Base-by-base conservation (phyloP, 2,113 vertebrate species). In the Phodopus roborovskii region DNA sequence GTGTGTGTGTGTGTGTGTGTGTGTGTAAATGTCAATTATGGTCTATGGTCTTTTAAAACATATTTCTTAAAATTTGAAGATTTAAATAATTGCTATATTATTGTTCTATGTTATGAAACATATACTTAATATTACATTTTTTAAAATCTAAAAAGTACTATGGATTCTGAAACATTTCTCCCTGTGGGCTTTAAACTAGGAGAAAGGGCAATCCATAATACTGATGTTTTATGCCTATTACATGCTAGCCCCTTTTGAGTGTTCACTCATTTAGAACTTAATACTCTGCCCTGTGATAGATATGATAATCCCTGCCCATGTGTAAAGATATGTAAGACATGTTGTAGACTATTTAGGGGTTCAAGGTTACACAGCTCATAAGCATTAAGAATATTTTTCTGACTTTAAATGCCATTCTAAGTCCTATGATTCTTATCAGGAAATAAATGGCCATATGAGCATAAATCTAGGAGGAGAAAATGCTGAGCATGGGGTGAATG, bases 361-460 rank as follows among this genome's bases (percentile, higher is more conserved):
- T 96, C 75, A 92, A 50, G 81, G 0, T 95, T 92, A 90, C 77
- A 92, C 0, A 36, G 81, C 82, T 96, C 56, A 84, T 85, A 93
- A 92, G 78, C 66, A 94, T 39, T 42, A 73, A 84, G 26, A 88
- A 84, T 92, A 30, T 82, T 48, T 10, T 86, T 85, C 64, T 93
- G 78, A 86, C 28, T 96, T 92, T 71, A 91, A 96, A 96, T 87
- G 13, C 33, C 60, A 92, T 79, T 81, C 50, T 89, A 90, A 74
- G 79, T 13, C 45, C 39, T 56, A 1, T 74, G 82, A 28, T 73
- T 88, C 71, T 81, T 95, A 92, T 68, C 88, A 71, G 53, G 74
- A 95, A 91, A 90, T 56, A 56, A 91, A 12, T 75, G 2, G 56
- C n/a, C 42, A 4, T 16, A 36, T 15, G 45, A 53, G 16, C 39